Base-by-base conservation (phyloP, 2,888 invertebrate genomes). In the Trypoxylon attenuatum region DNA sequence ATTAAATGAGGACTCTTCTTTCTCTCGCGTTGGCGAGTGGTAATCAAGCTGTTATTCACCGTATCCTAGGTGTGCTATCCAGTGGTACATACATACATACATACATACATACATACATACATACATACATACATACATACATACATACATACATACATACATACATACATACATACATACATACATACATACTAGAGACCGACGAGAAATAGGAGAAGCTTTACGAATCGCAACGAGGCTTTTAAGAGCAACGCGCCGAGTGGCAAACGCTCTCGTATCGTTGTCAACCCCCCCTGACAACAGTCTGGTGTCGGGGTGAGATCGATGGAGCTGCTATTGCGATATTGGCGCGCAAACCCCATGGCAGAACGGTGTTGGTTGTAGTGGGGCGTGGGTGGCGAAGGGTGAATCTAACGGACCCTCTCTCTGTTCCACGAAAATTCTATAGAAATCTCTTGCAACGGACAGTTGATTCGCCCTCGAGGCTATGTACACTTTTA, bases 291-390 rank as follows among this genome's bases (percentile, higher is more conserved):
- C 77, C 82, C 82, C 79, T 79, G 79, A 83, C 83, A 82, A 83
- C 81, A 80, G 81, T 77, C 78, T 72, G 74, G 71, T 75, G 78
- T 70, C 68, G 70, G 72, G 57, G 65, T 67, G 56, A 73, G 82
- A 82, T 83, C 83, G 82, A 82, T 83, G 82, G 74, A 81, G 82
- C 79, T 78, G 80, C 79, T 82, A 81, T 82, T 76, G 76, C 81
- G 75, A 80, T 82, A 81, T 82, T 80, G 73, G 77, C 80, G 80
- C 77, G 72, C 75, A 75, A 81, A 81, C 77, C 81, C 82, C 77
- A 82, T 82, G 78, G 76, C n/a, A 29, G 29, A 33, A 64, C 65
- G 73, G 70, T 73, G 72, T 68, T 52, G 69, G 50, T 52, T 8
- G 8, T 25, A 13, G 33, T 4, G 5, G 55, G 64, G 53, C 39